These are phyloP conservation scores for Malacosoma neustria DNA, from an alignment of 2,888 invertebrate species.

Conservation along the genomic window DNA sequence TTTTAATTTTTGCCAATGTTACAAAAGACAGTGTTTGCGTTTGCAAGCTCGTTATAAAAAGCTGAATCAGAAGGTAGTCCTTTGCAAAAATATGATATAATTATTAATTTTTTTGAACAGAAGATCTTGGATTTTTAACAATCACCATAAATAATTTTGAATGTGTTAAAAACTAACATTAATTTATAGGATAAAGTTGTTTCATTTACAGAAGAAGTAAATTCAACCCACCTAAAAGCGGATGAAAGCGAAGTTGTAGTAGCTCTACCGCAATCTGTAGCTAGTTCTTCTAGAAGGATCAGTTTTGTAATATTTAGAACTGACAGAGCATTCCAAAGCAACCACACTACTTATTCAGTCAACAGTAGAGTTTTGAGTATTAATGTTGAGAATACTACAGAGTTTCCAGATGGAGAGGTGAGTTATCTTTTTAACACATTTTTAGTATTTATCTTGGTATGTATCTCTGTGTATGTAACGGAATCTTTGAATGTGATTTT, in stretches of 20 bases:
- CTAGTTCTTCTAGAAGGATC: conserved; percentile 34
- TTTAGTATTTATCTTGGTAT: no score
- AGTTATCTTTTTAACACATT: conserved; percentile 7
- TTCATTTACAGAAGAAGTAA: conserved; percentile 32
- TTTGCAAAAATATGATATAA: no score
- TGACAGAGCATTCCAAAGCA: conserved; percentile 49
- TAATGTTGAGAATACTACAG: conserved; percentile 47
- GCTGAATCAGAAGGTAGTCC: no score
- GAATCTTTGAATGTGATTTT: no score
- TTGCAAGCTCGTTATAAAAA: no score
- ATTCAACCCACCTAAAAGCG: conserved; percentile 27
- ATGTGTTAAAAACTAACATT: no score
- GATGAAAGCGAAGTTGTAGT: conserved; percentile 50
- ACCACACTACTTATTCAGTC: conserved; percentile 21
- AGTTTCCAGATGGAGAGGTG: conserved; percentile 49
- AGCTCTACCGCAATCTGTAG: conserved; percentile 44
- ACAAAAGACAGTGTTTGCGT: no score
- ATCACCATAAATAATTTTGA: no score
- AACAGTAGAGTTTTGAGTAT: conserved; percentile 68
- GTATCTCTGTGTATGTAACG: no score
- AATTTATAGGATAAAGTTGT: not conserved
- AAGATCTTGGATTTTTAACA: no score
- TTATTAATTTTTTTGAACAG: no score
- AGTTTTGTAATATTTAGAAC: conserved; percentile 65
- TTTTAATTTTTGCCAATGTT: no score